Evolutionary conservation across 2,888 invertebrate genomes (phyloP).

Genomic region (Dioctria linearis): DNA sequence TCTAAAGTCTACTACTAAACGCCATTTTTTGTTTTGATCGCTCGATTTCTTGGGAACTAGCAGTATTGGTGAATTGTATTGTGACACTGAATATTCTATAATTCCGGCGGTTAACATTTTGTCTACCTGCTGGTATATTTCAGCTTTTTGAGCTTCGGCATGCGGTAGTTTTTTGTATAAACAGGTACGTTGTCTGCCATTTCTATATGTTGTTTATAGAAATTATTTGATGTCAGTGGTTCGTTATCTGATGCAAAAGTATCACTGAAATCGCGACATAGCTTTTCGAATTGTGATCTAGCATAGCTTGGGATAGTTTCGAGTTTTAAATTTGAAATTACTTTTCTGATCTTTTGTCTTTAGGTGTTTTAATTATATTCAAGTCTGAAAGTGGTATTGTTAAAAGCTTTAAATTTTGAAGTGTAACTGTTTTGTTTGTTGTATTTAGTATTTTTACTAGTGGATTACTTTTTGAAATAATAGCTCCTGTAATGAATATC

Average conservation of each 20-base stretch:
- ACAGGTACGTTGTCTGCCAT: conserved; percentile 57
- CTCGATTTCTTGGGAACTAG: no score
- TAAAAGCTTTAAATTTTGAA: no score
- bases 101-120: no score
- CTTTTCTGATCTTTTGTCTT: background rate
- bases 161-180: conserved; percentile 60
- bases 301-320: background rate
- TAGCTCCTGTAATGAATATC: background rate
- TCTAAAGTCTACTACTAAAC: no score
- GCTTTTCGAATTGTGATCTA: background rate
- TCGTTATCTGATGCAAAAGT: conserved; percentile 1
- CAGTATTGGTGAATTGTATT: no score
- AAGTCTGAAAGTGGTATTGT: background rate
- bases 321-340: background rate
- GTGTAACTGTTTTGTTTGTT: no score
- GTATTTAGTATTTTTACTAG: background rate
- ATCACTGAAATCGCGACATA: conserved; percentile 23
- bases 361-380: background rate
- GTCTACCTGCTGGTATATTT: conserved; percentile 53
- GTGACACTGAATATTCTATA: no score
- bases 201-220: conserved; percentile 51
- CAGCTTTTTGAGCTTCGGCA: conserved; percentile 57
- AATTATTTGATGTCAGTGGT: conserved; percentile 12
- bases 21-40: no score
- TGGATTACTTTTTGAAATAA: background rate